Conservation (phyloP, 2,113 vertebrate genomes). For the Lipophrys pholis region DNA sequence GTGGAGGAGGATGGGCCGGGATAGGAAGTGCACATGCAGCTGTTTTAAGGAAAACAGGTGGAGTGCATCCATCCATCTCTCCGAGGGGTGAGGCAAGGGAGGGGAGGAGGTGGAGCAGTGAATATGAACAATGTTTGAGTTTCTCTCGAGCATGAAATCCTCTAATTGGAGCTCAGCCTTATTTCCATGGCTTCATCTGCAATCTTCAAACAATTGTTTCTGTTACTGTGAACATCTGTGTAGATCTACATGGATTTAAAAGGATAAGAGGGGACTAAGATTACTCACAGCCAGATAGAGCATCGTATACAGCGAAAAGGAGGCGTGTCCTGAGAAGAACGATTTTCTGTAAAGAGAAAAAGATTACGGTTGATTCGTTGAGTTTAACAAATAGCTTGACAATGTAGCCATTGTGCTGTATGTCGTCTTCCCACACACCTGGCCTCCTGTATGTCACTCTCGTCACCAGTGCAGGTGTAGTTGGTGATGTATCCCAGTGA, state of each 20-base stretch:
- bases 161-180: slow-evolving; percentile 41
- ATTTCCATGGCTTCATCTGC: slow-evolving; percentile 25
- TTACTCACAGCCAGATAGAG: slow-evolving; percentile 98
- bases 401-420: not conserved
- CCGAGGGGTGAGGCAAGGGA: slow-evolving; percentile 40
- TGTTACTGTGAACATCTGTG: slow-evolving; percentile 13
- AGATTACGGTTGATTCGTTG: not conserved
- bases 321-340: slow-evolving; percentile 98
- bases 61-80: slow-evolving; percentile 52
- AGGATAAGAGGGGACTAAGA: slow-evolving; percentile 4
- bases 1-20: slow-evolving; percentile 17
- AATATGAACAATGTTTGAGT: slow-evolving; percentile 28
- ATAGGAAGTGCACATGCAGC: slow-evolving; percentile 65
- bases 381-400: no score
- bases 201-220: slow-evolving; percentile 37
- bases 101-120: slow-evolving; percentile 22
- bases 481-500: slow-evolving; percentile 91
- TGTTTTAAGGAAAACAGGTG: slow-evolving; percentile 71
- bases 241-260: slow-evolving; percentile 17
- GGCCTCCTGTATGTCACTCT: slow-evolving; percentile 92
- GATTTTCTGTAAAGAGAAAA: slow-evolving; percentile 88
- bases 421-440: slow-evolving; percentile 83
- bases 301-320: slow-evolving; percentile 98
- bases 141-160: slow-evolving; percentile 35
- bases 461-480: slow-evolving; percentile 86